Evolutionary conservation across 2,888 invertebrate species (phyloP).

Genomic region (Phytoseiulus persimilis): DNA sequence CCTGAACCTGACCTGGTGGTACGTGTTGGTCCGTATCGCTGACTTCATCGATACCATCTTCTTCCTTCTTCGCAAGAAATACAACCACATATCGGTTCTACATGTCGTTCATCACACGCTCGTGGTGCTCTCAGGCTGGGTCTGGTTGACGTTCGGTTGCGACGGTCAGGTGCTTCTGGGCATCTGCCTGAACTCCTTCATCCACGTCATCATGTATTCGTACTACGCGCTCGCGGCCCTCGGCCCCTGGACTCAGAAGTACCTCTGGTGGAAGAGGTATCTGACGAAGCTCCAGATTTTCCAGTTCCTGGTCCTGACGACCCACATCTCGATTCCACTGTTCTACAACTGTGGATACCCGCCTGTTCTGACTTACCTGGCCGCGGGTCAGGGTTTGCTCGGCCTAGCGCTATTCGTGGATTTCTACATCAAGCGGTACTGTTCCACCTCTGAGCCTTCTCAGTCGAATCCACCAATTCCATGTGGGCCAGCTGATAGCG

Average conservation of each 20-base stretch:
- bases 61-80: slow-evolving; percentile 43
- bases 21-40: slow-evolving; percentile 26
- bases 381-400: slow-evolving; percentile 15
- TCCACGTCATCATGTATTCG: slow-evolving; percentile 41
- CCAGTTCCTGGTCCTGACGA: slow-evolving; percentile 42
- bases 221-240: slow-evolving; percentile 35
- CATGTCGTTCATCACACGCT: slow-evolving; percentile 43
- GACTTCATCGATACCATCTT: slow-evolving; percentile 42
- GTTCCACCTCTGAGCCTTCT: not conserved
- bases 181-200: slow-evolving; percentile 43
- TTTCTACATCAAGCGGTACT: slow-evolving; percentile 16
- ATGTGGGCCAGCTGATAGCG: not conserved
- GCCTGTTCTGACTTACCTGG: not conserved
- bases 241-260: slow-evolving; percentile 43
- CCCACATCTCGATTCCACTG: slow-evolving; percentile 12
- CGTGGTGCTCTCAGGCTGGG: slow-evolving; percentile 41
- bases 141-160: slow-evolving; percentile 39
- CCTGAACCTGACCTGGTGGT: slow-evolving; percentile 27
- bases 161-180: slow-evolving; percentile 44
- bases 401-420: slow-evolving; percentile 11
- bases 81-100: slow-evolving; percentile 41
- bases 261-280: slow-evolving; percentile 45
- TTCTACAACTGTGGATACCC: slow-evolving; percentile 30
- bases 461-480: not conserved
- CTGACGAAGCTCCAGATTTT: slow-evolving; percentile 44